phyloP scores from a whole-genome alignment of 2,888 invertebrate species.

The Mesorhabditis sp. region DNA sequence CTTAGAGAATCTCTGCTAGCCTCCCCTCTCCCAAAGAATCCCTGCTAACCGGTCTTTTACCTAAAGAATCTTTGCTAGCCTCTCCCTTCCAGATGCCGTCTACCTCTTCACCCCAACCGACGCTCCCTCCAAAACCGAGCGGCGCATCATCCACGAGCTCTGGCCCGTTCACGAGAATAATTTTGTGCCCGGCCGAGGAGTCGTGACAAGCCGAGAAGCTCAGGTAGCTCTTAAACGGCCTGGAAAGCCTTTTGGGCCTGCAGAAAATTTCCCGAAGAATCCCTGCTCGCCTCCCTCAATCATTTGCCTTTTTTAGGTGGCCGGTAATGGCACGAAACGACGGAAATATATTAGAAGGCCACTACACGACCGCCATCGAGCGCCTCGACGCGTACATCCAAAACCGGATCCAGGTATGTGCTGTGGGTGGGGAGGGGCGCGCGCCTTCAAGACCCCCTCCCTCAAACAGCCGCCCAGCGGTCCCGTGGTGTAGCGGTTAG shows the following conservation, averaged over 20 bases:
- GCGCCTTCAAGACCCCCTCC: not conserved
- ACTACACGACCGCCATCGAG: slow-evolving; percentile 32
- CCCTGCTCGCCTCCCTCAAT: no score
- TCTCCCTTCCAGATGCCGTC: slow-evolving; percentile 42
- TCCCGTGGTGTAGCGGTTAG: slow-evolving; percentile 35
- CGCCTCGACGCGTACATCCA: slow-evolving; percentile 39
- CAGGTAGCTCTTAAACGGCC: slow-evolving; percentile 22
- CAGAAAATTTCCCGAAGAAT: no score
- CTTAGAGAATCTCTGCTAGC: no score
- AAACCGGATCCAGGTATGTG: slow-evolving; percentile 33
- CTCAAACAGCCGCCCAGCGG: slow-evolving; percentile 62
- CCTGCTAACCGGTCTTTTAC: no score
- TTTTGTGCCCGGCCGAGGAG: slow-evolving; percentile 44
- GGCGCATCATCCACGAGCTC: slow-evolving; percentile 35
- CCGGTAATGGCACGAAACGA: slow-evolving; percentile 78
- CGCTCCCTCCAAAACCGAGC: slow-evolving; percentile 35
- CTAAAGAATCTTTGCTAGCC: not conserved
- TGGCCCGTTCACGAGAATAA: slow-evolving; percentile 44
- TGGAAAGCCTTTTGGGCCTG: no score
- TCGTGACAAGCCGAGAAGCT: slow-evolving; percentile 42
- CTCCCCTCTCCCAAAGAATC: no score
- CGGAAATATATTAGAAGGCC: slow-evolving; percentile 75
- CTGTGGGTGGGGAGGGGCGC: not conserved
- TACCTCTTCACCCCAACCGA: slow-evolving; percentile 50
- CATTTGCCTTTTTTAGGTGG: slow-evolving; percentile 57